Evolutionary conservation across 2,888 invertebrate genomes (phyloP), one percentile per base, ranked within the genome.

Genomic region (Resseliella maxima): DNA sequence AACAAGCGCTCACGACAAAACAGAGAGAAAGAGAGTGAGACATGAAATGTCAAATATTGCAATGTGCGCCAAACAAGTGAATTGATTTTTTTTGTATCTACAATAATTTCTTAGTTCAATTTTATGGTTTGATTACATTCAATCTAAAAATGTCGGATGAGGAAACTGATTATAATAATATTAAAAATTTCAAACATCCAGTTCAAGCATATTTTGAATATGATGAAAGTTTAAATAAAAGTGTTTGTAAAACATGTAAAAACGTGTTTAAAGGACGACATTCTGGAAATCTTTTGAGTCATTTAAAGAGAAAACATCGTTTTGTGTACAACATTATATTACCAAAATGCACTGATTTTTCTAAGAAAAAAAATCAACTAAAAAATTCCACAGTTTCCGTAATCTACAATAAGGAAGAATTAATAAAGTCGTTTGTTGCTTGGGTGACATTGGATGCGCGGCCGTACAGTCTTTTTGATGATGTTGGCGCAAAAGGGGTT

Each of bases 281-380:
- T 50, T 50, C 50, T 21, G 50, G 50, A 50, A 50, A 50, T 50
- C 50, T 50, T 21, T 50, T 50, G 50, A 12, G n/a, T 21, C 50
- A 50, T 50, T 50, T 50, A 18, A 50, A 50, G 50, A 50, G 50
- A 50, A 50, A 50, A 50, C 50, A 50, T 50, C 50, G 50, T 50
- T 3, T 21, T 2, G 2, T 50, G 50, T 50, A 50, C 50, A 50
- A 12, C n/a, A 3, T 50, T 2, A 50, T 50, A 3, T 21, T 18
- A 18, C 50, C 50, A 50, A 50, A 50, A 50, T 50, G 50, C 50
- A 50, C 50, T 10, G 50, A 50, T 10, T 50, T 50, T 50, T 21
- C 15, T 21, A 12, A 50, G 50, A 50, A 50, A 18, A 50, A 50
- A 50, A 50, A 18, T 12, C 18, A 50, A 50, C 50, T 21, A 18